A percentile compares a stretch with the other conserved stretches of the same genome.
phyloP scores from a whole-genome alignment of 2,113 vertebrate species.

The Megaleporinus macrocephalus region DNA sequence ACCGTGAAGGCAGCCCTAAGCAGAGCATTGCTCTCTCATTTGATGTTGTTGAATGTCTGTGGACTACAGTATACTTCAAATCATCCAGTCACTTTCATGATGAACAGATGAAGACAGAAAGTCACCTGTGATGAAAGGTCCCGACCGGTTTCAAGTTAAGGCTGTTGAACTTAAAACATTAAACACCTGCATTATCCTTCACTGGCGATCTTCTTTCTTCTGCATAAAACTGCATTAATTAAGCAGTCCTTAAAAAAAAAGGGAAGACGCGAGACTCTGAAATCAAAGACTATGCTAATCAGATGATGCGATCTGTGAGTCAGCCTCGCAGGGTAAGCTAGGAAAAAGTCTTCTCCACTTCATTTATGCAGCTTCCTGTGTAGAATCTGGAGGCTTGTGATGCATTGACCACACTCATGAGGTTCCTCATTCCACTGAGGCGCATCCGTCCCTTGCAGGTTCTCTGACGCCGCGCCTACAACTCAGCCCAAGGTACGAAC shows the following conservation, averaged over 20 bases:
- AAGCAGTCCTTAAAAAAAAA: neutral
- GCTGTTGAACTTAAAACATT: neutral
- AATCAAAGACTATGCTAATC: conserved; percentile 26
- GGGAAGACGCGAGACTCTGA: too few relatives aligned
- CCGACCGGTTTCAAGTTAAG: neutral
- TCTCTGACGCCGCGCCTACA: too few relatives aligned
- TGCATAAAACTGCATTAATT: conserved; percentile 4
- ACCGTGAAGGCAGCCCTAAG: too few relatives aligned
- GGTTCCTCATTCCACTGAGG: neutral
- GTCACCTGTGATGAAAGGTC: neutral
- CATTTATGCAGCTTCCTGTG: conserved; percentile 12
- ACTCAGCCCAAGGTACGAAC: neutral
- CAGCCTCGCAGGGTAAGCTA: conserved; percentile 1
- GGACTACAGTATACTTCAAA: too few relatives aligned
- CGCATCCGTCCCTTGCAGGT: neutral
- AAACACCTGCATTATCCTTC: neutral
- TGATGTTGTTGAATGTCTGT: too few relatives aligned
- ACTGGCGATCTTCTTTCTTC: neutral
- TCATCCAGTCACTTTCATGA: too few relatives aligned
- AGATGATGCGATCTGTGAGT: neutral
- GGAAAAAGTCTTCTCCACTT: neutral
- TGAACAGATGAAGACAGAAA: too few relatives aligned
- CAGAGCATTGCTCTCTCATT: too few relatives aligned
- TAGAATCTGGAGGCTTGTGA: conserved; percentile 17
- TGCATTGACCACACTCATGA: conserved; percentile 8